Percentiles rank a stretch among this genome's conserved stretches.
These are phyloP conservation scores for Typhlichthys subterraneus DNA, from an alignment of 2,797 vertebrate species.

Conservation along the genomic window DNA sequence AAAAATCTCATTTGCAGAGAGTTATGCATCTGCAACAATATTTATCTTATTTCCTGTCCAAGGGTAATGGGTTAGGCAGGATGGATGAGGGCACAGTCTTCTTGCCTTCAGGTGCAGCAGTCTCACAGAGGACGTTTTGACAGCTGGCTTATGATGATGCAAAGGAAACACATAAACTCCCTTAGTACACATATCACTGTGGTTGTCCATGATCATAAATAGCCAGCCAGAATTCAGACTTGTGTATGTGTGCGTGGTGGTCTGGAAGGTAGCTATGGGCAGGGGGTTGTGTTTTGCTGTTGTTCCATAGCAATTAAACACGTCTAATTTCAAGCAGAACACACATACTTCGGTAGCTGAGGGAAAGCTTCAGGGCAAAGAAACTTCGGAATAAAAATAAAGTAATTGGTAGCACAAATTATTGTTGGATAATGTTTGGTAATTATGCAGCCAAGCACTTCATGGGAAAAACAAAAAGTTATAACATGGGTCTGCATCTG, in stretches of 20 bases:
- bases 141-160: constrained; percentile 93
- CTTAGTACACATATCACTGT: constrained; percentile 97
- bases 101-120: constrained; percentile 89
- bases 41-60: constrained; percentile 93
- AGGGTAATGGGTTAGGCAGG: constrained; percentile 90
- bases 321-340: constrained; percentile 98
- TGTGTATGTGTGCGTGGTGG: constrained; percentile 29
- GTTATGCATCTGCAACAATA: constrained; percentile 85
- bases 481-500: constrained; percentile 90
- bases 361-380: constrained; percentile 93
- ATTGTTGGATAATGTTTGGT: constrained; percentile 97
- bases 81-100: constrained; percentile 86
- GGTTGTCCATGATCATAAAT: constrained; percentile 98
- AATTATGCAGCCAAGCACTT: constrained; percentile 95
- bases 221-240: constrained; percentile 91
- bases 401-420: constrained; percentile 87
- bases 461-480: constrained; percentile 81
- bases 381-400: constrained; percentile 83
- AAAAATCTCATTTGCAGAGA: constrained; percentile 80
- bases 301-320: constrained; percentile 97
- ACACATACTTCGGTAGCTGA: constrained; percentile 95
- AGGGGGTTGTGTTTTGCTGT: constrained; percentile 81
- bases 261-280: constrained; percentile 17
- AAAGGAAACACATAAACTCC: constrained; percentile 93
- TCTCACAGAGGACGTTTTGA: constrained; percentile 79